These are phyloP conservation scores for Pelusios castaneus DNA, from an alignment of 2,113 vertebrate species.

Conservation along the genomic window DNA sequence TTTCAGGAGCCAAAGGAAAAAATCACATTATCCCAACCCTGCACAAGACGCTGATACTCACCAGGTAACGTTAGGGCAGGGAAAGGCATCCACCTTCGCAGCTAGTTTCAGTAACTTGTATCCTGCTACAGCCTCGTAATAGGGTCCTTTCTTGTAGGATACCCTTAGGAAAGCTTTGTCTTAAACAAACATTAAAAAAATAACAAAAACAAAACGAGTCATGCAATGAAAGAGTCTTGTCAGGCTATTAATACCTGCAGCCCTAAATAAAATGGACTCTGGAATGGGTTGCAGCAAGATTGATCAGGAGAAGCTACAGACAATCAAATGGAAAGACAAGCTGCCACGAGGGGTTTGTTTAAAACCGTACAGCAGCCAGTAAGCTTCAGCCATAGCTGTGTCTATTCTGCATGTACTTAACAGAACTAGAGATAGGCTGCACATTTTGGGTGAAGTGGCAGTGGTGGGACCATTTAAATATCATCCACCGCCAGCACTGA, in stretches of 20 bases:
- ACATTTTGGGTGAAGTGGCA: not conserved
- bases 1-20: not conserved
- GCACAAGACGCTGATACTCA: conserved; percentile 56
- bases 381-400: not conserved
- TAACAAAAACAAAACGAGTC: not conserved
- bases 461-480: not conserved
- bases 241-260: not conserved
- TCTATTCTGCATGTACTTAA: not conserved
- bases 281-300: fast-evolving
- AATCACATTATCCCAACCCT: fast-evolving
- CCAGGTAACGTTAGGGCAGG: conserved; percentile 80
- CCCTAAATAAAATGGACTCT: fast-evolving
- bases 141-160: conserved; percentile 61
- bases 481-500: not conserved
- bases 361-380: not conserved
- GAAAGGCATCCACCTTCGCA: conserved; percentile 83
- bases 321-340: not conserved
- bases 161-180: conserved; percentile 84
- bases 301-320: not conserved
- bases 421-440: not conserved
- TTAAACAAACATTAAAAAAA: conserved; percentile 61
- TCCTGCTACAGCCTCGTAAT: conserved; percentile 64
- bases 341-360: not conserved
- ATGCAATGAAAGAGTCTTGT: not conserved
- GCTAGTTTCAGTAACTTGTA: conserved; percentile 76